Conservation (phyloP, 2,888 invertebrate species). For the Lissocephala sabroskyi region DNA sequence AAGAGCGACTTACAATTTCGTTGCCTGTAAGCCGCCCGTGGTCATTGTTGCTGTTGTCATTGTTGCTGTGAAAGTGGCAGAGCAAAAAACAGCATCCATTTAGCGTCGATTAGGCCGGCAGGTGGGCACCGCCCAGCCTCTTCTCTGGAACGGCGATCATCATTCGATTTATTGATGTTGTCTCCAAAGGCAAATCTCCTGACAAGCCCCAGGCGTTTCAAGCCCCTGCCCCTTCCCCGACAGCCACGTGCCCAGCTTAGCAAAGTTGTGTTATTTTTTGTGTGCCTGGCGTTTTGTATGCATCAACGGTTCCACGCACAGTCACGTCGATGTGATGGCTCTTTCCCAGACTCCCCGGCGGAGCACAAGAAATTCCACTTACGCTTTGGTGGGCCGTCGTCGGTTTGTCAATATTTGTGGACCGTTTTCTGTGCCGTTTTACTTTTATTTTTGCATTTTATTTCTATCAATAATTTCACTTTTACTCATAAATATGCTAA, state of each 20-base stretch:
- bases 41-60: not conserved
- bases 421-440: conserved; percentile 26
- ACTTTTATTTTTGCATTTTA: conserved; percentile 14
- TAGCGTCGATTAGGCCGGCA: conserved; percentile 28
- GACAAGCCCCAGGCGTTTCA: not conserved
- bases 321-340: too few relatives aligned
- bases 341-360: too few relatives aligned
- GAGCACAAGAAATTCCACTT: too few relatives aligned
- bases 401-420: conserved; percentile 51
- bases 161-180: not conserved
- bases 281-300: conserved; percentile 21
- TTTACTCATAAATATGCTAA: conserved; percentile 68
- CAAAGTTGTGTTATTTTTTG: not conserved
- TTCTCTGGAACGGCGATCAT: conserved; percentile 18
- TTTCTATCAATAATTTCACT: conserved; percentile 59
- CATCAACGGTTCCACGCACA: conserved; percentile 18
- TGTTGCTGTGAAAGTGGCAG: conserved; percentile 44
- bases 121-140: conserved; percentile 6
- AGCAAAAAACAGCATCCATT: conserved; percentile 18
- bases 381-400: too few relatives aligned
- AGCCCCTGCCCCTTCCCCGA: too few relatives aligned
- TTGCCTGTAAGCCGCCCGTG: not conserved
- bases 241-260: not conserved
- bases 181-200: not conserved
- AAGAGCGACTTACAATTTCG: not conserved